Percentiles rank a stretch among this genome's conserved stretches.
These are phyloP conservation scores for Zaprionus lineosus DNA, from an alignment of 2,888 invertebrate genomes.

Conservation along the genomic window DNA sequence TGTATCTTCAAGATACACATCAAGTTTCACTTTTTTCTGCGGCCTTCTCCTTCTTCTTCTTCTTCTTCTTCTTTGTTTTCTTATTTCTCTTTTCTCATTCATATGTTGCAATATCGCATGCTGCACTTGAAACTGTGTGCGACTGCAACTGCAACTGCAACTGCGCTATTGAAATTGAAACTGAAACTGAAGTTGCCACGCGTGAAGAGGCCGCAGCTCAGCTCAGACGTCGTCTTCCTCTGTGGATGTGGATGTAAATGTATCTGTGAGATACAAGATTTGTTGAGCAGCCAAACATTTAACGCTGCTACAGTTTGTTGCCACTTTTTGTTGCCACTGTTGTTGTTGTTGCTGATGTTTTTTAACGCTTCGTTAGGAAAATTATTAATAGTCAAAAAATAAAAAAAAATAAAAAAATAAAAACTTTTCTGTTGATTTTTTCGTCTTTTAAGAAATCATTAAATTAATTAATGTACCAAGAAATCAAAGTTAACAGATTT, in stretches of 20 bases:
- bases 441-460: conserved; percentile 48
- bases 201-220: conserved; percentile 35
- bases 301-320: conserved; percentile 64
- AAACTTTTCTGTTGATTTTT: conserved; percentile 39
- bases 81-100: conserved; percentile 23
- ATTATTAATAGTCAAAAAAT: conserved; percentile 19
- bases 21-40: conserved; percentile 65
- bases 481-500: conserved; percentile 33
- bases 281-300: conserved; percentile 42
- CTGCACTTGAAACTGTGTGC: conserved; percentile 63
- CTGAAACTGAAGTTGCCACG: conserved; percentile 44
- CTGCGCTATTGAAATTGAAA: conserved; percentile 33
- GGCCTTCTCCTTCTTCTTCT: conserved; percentile 13
- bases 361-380: conserved; percentile 68
- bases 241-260: conserved; percentile 19
- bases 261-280: conserved; percentile 16
- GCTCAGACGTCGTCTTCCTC: conserved; percentile 3
- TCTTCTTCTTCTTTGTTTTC: conserved; percentile 4
- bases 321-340: conserved; percentile 50
- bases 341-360: conserved; percentile 25
- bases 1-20: conserved; percentile 56
- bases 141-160: conserved; percentile 25
- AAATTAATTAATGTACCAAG: conserved; percentile 64
- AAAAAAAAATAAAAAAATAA: conserved; percentile 7
- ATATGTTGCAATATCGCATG: conserved; percentile 66